Base-by-base conservation (phyloP, 2,888 invertebrate species). In the Apamea epomidion region DNA sequence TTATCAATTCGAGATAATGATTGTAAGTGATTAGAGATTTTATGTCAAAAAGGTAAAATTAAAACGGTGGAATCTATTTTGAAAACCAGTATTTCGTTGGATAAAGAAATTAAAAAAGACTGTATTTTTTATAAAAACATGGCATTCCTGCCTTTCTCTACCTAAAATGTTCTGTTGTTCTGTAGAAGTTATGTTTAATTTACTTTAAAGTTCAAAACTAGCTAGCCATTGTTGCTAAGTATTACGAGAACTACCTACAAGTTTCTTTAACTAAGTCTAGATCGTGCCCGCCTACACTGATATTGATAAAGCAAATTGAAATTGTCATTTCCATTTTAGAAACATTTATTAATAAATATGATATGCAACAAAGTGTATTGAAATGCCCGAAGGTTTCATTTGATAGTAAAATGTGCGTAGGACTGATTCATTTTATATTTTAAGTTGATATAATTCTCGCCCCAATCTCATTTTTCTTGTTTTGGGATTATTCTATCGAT, bases 251-350 rank as follows among this genome's bases (percentile, higher is more conserved):
- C n/a, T 68, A 62, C 32, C 25, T 37, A 83, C 67, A 29, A 76
- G 25, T 80, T 79, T 21, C 65, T 65, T 48, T 32, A 78, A 68
- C 18, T 18, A 14, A 51, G 16, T 72, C 16, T 16, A 83, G 71
- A 70, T 75, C 58, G 42, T 74, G 67, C 2, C 60, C 85, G 74
- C 87, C 85, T 21, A 87, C 85, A 54, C 48, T 14, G 65, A 29
- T 67, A 87, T 68, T 29, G 85, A 80, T 84, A 87, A 62, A 45
- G 76, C 37, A 60, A 76, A 80, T 85, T 79, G 68, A 68, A 67
- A 84, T 60, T 77, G 80, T 60, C 62, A 18, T 76, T 73, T 73
- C 74, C 48, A 85, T 70, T 87, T 75, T 60, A 77, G 62, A 37
- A n/a, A 32, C 37, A 1, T 51, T 54, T 71, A 65, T 29, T 68